Evolutionary conservation across 2,113 vertebrate genomes (phyloP), one percentile per base, ranked within the genome.

Genomic region (Zeus faber): DNA sequence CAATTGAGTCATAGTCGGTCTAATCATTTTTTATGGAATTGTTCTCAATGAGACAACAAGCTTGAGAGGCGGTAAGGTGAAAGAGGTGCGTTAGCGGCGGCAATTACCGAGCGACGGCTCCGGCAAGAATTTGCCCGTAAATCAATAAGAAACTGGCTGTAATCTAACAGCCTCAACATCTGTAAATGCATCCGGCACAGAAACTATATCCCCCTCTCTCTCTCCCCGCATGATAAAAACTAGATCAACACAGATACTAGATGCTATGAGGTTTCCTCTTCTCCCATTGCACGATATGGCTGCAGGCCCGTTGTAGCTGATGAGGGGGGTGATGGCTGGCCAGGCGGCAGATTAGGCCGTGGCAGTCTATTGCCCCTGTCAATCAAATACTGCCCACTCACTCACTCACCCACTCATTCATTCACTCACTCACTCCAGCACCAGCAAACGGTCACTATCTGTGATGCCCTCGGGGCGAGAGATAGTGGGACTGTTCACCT

Each of bases 11-110:
- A 52, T 79, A 45, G 57, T 54, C 33, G 54, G 65, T 48, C 43
- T 86, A 84, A 86, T 83, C 81, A 72, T 58, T 78, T 86, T 37
- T 84, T 74, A 82, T 70, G 72, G 67, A 80, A 83, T 78, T 52
- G 66, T 69, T 78, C 77, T 70, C 72, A 79, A 82, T 65, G 79
- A 77, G 75, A 85, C 81, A 74, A 77, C 77, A 74, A 68, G 79
- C 59, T 71, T 65, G 56, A 70, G 55, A 79, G 62, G 68, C 64
- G 1, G 44, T 24, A 24, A 39, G 65, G 71, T 56, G 77, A 71
- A 62, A 69, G 68, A 9, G 11, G 27, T 1, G 57, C 41, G 48
- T 51, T 60, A 54, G 68, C 53, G 45, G 65, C 55, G 21, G 6
- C 46, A 52, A 49, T 40, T 48, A 49, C 23, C 1, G 52, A 46